Conservation (phyloP, 2,113 vertebrate genomes). For the Galbula dea region DNA sequence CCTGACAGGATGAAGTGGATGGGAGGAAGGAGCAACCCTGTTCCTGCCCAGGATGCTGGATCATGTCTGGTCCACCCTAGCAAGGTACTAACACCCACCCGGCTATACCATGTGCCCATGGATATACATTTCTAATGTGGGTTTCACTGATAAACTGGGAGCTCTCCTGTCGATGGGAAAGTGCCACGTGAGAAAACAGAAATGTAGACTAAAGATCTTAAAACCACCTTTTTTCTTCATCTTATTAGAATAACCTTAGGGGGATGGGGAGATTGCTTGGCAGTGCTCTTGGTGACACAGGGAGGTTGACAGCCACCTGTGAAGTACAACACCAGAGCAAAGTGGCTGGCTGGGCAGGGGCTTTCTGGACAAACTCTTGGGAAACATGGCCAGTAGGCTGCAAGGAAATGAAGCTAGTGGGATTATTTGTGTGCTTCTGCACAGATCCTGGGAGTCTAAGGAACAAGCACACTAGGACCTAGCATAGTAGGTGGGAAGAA, state of each 20-base stretch:
- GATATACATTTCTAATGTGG: not conserved
- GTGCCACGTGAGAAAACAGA: not conserved
- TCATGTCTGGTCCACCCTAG: rapidly evolving
- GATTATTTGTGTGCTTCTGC: not conserved
- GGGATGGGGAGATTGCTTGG: not conserved
- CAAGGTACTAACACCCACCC: not conserved
- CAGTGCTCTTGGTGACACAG: not conserved
- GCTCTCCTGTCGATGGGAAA: not conserved
- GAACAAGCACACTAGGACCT: not conserved
- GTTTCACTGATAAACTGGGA: not conserved
- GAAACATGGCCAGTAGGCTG: not conserved
- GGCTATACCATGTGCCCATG: not conserved
- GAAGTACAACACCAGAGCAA: not conserved
- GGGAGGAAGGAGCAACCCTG: not conserved
- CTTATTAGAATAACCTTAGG: not conserved
- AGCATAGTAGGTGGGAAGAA: not conserved
- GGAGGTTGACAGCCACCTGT: rapidly evolving
- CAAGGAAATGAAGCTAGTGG: not conserved
- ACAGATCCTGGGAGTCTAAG: not conserved
- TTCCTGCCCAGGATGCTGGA: not conserved
- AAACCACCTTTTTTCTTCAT: not conserved
- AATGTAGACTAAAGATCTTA: not conserved
- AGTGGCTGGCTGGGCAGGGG: not conserved
- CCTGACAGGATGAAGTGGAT: not conserved
- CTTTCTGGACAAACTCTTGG: not conserved